These are phyloP conservation scores for Mesitornis unicolor DNA, from an alignment of 2,113 vertebrate species.

Conservation along the genomic window DNA sequence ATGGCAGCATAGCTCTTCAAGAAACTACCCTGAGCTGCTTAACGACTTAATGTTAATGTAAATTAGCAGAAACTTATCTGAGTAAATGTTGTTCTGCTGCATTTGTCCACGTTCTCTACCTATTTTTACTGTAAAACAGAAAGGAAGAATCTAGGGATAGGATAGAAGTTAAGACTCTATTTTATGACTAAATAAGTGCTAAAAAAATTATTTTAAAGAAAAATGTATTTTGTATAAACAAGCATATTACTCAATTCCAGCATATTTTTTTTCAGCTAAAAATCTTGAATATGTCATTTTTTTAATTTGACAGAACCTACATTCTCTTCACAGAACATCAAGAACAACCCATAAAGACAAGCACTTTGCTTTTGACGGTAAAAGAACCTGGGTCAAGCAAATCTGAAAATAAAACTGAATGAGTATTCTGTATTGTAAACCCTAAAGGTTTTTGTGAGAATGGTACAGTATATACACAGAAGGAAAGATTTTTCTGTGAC, in stretches of 20 bases:
- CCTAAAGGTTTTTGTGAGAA: background rate
- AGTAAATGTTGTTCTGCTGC: constrained; percentile 1
- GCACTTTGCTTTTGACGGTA: background rate
- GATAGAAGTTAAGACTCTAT: background rate
- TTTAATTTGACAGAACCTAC: background rate
- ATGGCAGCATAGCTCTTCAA: constrained; percentile 75
- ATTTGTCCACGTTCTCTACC: background rate
- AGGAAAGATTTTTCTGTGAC: background rate
- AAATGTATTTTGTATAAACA: background rate
- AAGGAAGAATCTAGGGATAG: background rate
- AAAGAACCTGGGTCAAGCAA: background rate
- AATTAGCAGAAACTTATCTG: constrained; percentile 29
- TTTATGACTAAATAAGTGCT: background rate
- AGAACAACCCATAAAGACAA: background rate
- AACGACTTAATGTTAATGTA: background rate
- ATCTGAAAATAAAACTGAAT: background rate
- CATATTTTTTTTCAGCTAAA: background rate
- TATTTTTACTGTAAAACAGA: background rate
- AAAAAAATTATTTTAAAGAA: background rate
- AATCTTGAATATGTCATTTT: background rate
- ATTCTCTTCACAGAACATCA: background rate
- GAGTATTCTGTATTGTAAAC: background rate
- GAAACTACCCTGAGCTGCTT: background rate
- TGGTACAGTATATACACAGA: background rate
- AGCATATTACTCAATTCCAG: background rate